Conservation (phyloP, 2,113 vertebrate genomes). For the Pituophis catenifer region DNA sequence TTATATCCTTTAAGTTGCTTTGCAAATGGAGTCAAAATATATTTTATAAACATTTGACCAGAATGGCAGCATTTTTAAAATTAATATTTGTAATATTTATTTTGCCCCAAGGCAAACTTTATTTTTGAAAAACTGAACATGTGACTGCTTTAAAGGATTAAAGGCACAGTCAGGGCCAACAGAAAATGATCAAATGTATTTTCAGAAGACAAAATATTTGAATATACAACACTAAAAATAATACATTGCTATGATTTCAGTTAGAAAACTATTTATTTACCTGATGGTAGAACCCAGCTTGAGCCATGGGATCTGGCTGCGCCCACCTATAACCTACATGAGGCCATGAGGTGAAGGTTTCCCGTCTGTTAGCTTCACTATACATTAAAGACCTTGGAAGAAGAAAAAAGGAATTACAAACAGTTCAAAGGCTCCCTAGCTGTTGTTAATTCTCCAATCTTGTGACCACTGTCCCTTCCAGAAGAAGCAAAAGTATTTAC, state of each 20-base stretch:
- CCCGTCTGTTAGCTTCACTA: slow-evolving; percentile 96
- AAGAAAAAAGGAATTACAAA: slow-evolving; percentile 1
- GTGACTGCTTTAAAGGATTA: background rate
- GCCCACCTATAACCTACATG: slow-evolving; percentile 98
- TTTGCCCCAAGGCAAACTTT: background rate
- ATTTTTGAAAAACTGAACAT: background rate
- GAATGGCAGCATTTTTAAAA: background rate
- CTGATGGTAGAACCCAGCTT: slow-evolving; percentile 99
- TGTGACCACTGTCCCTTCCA: background rate
- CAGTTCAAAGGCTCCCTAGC: background rate
- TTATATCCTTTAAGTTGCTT: background rate
- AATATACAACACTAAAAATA: background rate
- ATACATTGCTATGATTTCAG: background rate
- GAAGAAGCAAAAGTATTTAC: background rate
- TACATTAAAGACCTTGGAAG: slow-evolving; percentile 93
- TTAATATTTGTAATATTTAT: background rate
- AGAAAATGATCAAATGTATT: background rate
- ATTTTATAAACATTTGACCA: background rate
- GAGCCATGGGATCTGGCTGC: slow-evolving; percentile 98
- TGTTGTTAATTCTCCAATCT: background rate
- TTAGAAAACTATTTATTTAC: slow-evolving; percentile 64
- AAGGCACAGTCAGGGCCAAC: background rate
- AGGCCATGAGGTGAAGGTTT: slow-evolving; percentile 98
- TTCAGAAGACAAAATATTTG: background rate
- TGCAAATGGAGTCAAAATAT: background rate